A percentile compares a stretch with the other conserved stretches of the same genome.
These are phyloP conservation scores for Strigamia transsilvanica DNA, from an alignment of 2,888 invertebrate species.

Conservation along the genomic window DNA sequence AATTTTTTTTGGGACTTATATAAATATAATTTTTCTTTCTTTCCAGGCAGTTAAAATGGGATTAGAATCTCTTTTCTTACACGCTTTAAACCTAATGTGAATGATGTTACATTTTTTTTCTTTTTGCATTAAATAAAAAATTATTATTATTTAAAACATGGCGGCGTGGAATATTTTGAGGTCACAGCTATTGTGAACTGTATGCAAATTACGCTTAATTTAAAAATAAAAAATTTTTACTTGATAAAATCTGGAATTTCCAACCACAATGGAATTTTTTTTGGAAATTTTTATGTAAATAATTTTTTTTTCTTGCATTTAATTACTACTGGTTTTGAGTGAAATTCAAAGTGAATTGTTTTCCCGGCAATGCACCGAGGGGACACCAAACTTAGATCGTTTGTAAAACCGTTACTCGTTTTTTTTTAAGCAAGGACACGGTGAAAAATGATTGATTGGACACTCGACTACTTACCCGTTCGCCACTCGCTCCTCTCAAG, in stretches of 20 bases:
- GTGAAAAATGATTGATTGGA: neutral
- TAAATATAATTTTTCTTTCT: neutral
- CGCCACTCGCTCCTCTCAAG: neutral
- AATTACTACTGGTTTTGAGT: neutral
- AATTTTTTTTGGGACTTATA: neutral
- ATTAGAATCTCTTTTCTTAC: neutral
- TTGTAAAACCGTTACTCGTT: neutral
- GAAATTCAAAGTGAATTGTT: neutral
- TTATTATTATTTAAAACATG: neutral
- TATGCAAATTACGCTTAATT: neutral
- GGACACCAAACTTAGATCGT: neutral
- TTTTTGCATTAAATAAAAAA: neutral
- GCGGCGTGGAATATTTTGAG: neutral
- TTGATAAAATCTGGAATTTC: neutral
- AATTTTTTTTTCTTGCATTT: neutral
- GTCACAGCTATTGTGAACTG: neutral
- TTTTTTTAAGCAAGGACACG: neutral
- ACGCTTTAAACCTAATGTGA: neutral
- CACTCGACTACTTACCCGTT: slow-evolving; percentile 18
- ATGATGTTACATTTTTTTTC: slow-evolving; percentile 9
- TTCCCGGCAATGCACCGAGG: neutral
- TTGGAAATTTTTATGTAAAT: neutral
- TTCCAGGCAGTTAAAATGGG: neutral
- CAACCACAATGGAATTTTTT: slow-evolving; percentile 21
- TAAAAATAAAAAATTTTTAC: neutral